Evolutionary conservation across 2,797 vertebrate species (phyloP).

Genomic region (Limosa lapponica): DNA sequence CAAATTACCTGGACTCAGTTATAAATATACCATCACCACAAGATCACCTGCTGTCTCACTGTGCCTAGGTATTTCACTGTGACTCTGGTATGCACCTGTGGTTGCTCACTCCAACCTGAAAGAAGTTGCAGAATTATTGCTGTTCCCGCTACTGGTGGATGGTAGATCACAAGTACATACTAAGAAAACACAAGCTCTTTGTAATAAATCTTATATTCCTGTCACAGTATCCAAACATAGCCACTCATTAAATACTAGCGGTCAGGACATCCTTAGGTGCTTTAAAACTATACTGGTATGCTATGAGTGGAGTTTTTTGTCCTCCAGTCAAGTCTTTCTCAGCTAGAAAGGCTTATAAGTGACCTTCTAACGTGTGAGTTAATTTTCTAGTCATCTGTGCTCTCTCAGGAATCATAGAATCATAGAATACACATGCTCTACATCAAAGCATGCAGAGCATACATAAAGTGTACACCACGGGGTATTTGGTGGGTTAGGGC

Average conservation of each 20-base stretch:
- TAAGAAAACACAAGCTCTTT: background rate
- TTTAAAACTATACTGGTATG: background rate
- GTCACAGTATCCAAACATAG: background rate
- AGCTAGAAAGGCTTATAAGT: background rate
- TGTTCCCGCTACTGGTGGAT: background rate
- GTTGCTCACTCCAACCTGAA: background rate
- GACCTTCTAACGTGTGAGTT: background rate
- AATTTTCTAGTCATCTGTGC: background rate
- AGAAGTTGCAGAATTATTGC: background rate
- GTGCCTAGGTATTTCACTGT: background rate
- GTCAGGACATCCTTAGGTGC: background rate
- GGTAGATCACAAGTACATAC: fast-evolving
- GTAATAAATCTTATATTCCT: background rate
- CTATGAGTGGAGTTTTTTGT: background rate
- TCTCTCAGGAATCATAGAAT: background rate
- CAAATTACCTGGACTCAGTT: background rate
- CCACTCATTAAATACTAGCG: background rate
- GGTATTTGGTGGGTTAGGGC: fast-evolving
- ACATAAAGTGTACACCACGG: background rate
- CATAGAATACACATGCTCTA: background rate
- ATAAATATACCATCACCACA: background rate
- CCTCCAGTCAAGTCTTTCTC: background rate
- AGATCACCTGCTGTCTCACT: background rate
- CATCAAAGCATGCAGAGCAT: background rate
- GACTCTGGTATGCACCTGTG: fast-evolving